Evolutionary conservation across 2,888 invertebrate genomes (phyloP).

Genomic region (Andrena minutula): DNA sequence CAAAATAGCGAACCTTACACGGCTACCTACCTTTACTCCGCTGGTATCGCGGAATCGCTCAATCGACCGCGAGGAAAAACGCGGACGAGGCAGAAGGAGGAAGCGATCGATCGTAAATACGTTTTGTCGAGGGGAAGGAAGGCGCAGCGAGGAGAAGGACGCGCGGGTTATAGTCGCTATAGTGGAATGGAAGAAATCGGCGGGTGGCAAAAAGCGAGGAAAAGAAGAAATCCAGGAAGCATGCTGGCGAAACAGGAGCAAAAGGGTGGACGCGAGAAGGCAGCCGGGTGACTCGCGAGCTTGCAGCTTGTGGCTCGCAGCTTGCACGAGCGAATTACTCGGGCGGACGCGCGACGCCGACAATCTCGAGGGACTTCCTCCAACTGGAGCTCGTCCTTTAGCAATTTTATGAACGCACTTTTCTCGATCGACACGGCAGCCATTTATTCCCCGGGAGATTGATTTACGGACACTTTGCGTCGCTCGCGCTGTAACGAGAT

Average conservation of each 20-base stretch:
- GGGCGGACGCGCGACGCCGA: slow-evolving; percentile 2
- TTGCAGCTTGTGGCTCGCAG: slow-evolving; percentile 47
- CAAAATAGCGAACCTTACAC: slow-evolving; percentile 38
- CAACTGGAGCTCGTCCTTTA: slow-evolving; percentile 29
- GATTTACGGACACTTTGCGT: slow-evolving; percentile 26
- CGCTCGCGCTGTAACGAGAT: slow-evolving; percentile 1
- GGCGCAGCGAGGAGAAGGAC: not conserved
- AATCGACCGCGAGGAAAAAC: slow-evolving; percentile 40
- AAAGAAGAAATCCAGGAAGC: slow-evolving; percentile 74
- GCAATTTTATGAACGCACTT: slow-evolving; percentile 29
- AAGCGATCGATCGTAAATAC: slow-evolving; percentile 28
- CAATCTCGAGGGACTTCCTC: slow-evolving; percentile 49
- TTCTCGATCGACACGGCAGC: slow-evolving; percentile 18
- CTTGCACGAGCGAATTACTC: slow-evolving; percentile 59
- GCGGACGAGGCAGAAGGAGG: not conserved
- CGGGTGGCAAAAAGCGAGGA: slow-evolving; percentile 47
- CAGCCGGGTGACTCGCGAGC: slow-evolving; percentile 61
- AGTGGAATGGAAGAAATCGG: slow-evolving; percentile 12
- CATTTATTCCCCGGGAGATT: slow-evolving; percentile 30
- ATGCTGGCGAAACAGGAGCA: slow-evolving; percentile 57
- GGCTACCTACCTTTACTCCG: slow-evolving; percentile 7
- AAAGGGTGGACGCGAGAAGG: slow-evolving; percentile 59
- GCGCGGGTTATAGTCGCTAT: not conserved
- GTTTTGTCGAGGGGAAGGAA: not conserved
- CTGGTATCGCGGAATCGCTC: slow-evolving; percentile 36